Base-by-base conservation (phyloP, 2,113 vertebrate genomes). In the Raphicerus campestris region DNA sequence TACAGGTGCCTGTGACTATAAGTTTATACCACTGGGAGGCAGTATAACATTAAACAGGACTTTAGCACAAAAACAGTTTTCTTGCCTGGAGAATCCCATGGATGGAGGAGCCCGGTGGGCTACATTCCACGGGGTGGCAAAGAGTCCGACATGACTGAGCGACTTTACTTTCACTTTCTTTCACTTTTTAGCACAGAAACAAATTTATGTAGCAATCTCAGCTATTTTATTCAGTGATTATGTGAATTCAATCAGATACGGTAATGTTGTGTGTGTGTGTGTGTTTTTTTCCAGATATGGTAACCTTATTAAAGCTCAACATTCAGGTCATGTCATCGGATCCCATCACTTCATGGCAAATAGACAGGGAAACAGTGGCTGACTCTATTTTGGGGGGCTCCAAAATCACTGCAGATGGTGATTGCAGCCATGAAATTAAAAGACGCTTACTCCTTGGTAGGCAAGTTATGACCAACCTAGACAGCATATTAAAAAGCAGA, bases 301-400 rank as follows among this genome's bases (percentile, higher is more conserved):
- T 70, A 35, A 70, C 2, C n/a, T 35, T 70, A 3, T 39, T 39
- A 13, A 39, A 39, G 66, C n/a, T 70, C n/a, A 70, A 22, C 66
- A 22, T 22, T 39, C n/a, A 22, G n/a, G 39, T 70, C 20, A 22
- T 70, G n/a, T 35, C n/a, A 70, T 39, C n/a, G 0, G 0, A 9
- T 70, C 10, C 19, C n/a, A 39, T 70, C n/a, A 70, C n/a, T 39
- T 70, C 10, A 39, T 39, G n/a, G 2, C n/a, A 70, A 22, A 70
- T 6, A 70, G 19, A 39, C 1, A 0, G n/a, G 2, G n/a, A 39
- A 70, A 70, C 66, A 70, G 66, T 70, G 66, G n/a, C 66, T 39
- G 10, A 22, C 19, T 70, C 39, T 39, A 70, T 22, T 70, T 10
- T 11, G 2, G 4, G 4, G n/a, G n/a, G 19, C 19, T 70, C n/a